Evolutionary conservation across 2,113 vertebrate species (phyloP), one percentile per base, ranked within the genome.

Genomic region (Pipra filicauda): DNA sequence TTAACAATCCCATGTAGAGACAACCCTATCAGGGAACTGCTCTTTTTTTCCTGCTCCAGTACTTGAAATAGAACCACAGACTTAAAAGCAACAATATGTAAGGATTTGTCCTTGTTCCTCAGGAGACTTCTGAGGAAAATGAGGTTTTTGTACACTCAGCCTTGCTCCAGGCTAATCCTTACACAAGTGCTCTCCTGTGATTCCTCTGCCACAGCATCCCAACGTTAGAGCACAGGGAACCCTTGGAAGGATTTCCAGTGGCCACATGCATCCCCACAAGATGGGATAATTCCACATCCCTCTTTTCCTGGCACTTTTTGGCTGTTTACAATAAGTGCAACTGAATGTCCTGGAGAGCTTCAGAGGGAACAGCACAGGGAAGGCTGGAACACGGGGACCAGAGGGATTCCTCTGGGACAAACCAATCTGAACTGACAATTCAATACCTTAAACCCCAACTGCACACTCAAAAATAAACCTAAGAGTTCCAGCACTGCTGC

Each of bases 351-450:
- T 33, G n/a, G 33, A 43, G 19, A 37, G 15, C 76, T 67, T 54
- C 54, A 20, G 7, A 18, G 12, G 0, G 8, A 43, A 43, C 1
- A 1, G 48, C 22, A 33, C 1, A 76, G 46, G 8, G 14, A 58
- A 31, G 0, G 6, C 17, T 59, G 18, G 31, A 33, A 44, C 4
- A 46, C 37, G 11, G 21, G 21, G 17, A 70, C 44, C 15, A 57
- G 31, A 33, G 35, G 35, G 35, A 37, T 27, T n/a, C 14, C n/a
- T 27, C 61, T 74, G 22, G 41, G 62, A 78, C 44, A 11, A 70
- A 78, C 0, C 1, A 35, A 6, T 21, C 52, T 21, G 13, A 94
- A 31, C 24, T 41, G 39, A 59, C 33, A 21, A 55, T 19, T 39
- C 20, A 35, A 10, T 12, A 23, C 4, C 44, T 44, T 41, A 87